Evolutionary conservation across 2,888 invertebrate species (phyloP).

Genomic region (Rosalia funebris): DNA sequence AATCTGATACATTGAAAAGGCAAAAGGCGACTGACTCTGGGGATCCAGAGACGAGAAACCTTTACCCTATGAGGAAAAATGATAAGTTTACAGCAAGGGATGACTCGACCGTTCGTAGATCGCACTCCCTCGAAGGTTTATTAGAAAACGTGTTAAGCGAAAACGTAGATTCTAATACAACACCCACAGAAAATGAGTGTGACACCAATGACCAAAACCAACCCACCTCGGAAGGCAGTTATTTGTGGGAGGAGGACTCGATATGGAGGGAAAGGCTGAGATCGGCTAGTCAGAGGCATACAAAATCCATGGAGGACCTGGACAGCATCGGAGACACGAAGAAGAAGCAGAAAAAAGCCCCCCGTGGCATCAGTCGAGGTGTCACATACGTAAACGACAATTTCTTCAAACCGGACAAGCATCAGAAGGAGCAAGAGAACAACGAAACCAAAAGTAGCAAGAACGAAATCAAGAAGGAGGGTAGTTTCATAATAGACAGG

Average conservation of each 20-base stretch:
- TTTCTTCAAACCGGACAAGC: slow-evolving; percentile 64
- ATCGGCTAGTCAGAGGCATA: slow-evolving; percentile 82
- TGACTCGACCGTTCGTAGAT: slow-evolving; percentile 62
- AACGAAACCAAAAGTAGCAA: slow-evolving; percentile 67
- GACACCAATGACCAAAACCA: slow-evolving; percentile 11
- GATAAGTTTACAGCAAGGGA: slow-evolving; percentile 54
- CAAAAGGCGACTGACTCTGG: slow-evolving; percentile 69
- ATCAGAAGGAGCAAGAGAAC: slow-evolving; percentile 54
- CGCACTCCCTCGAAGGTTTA: slow-evolving; percentile 70
- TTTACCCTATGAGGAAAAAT: slow-evolving; percentile 51
- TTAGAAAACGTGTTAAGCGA: slow-evolving; percentile 66
- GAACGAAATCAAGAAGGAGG: slow-evolving; percentile 56
- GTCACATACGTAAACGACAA: slow-evolving; percentile 84
- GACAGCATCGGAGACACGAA: slow-evolving; percentile 67
- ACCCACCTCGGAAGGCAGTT: slow-evolving; percentile 68
- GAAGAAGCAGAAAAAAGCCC: slow-evolving; percentile 53
- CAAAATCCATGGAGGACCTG: slow-evolving; percentile 84
- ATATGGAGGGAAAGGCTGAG: slow-evolving; percentile 84
- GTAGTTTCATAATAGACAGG: slow-evolving; percentile 73
- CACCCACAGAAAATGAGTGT: slow-evolving; percentile 36
- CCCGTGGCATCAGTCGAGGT: slow-evolving; percentile 69
- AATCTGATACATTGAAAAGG: slow-evolving; percentile 72
- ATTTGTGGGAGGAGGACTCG: slow-evolving; percentile 85
- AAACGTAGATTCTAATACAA: slow-evolving; percentile 36
- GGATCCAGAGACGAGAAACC: slow-evolving; percentile 66